Conservation (phyloP, 2,797 vertebrate species). For the Geotrypetes seraphini region DNA sequence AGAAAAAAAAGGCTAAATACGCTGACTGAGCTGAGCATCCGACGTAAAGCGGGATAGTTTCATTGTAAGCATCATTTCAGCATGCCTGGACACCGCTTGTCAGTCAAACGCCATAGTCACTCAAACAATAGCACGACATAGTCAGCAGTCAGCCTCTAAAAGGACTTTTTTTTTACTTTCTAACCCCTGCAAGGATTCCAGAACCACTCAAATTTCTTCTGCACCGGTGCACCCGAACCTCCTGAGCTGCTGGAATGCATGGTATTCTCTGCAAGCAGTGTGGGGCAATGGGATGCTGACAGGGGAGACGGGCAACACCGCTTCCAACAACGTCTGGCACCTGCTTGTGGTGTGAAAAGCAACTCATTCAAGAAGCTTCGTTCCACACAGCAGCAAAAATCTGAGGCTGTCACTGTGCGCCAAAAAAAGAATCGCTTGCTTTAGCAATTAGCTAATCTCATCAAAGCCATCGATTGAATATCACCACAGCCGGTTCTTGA, state of each 20-base stretch:
- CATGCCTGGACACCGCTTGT: background rate
- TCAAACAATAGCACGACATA: background rate
- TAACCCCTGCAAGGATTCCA: slow-evolving; percentile 23
- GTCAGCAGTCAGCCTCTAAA: slow-evolving; percentile 3
- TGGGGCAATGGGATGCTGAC: slow-evolving; percentile 13
- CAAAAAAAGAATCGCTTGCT: too few species aligned
- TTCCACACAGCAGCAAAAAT: too few species aligned
- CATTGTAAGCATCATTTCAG: slow-evolving; percentile 2
- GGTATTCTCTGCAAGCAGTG: background rate
- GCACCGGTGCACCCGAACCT: slow-evolving; percentile 7
- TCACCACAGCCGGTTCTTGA: too few species aligned
- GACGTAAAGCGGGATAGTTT: slow-evolving; percentile 7
- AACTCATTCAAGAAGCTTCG: slow-evolving; percentile 3
- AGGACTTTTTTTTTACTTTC: slow-evolving; percentile 8
- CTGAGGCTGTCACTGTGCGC: too few species aligned
- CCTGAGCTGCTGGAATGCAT: slow-evolving; percentile 29
- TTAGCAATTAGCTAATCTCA: too few species aligned
- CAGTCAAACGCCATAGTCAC: slow-evolving; percentile 12
- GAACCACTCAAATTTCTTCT: slow-evolving; percentile 12
- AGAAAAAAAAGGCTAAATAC: too few species aligned
- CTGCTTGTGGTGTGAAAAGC: slow-evolving; percentile 24
- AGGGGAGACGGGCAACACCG: background rate
- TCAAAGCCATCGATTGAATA: too few species aligned
- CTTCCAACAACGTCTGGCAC: slow-evolving; percentile 4
- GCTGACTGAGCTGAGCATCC: too few species aligned